Base-by-base conservation (phyloP, 2,888 invertebrate species). In the Spatulosminthurus flaviceps region DNA sequence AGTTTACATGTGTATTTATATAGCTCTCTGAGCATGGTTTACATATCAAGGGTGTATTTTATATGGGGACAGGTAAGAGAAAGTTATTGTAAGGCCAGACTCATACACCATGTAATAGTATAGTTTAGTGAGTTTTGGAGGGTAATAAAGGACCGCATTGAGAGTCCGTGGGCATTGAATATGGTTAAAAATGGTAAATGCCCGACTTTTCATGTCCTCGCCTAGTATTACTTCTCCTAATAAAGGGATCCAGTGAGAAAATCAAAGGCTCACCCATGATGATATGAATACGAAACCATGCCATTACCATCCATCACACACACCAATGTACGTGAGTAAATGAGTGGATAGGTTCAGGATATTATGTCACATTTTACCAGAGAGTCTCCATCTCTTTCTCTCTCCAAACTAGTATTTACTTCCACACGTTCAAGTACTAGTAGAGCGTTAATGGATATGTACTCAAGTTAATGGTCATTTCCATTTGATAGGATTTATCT, bases 191-290 rank as follows among this genome's bases (percentile, higher is more conserved):
- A 22, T 34, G 28, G 41, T 70, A 70, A 70, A 70, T 70, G 70
- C 42, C 70, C 70, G 60, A 73, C 51, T 73, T 73, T 73, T 51
- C 73, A 73, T 72, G 74, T 74, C 60, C 74, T 74, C 74, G 61
- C 43, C 74, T 72, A 41, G n/a, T n/a, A n/a, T n/a, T 21, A 29
- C 61, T 51, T 28, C 1, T 51, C 28, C 43, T 81, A 81, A 81
- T 81, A 78, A 79, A 80, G 80, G 80, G 78, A 78, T 80, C 77
- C 76, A 78, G 76, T 78, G 66, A 76, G 69, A 79, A 77, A 75
- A 80, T 78, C 78, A 80, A 78, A 77, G 76, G 80, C 71, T 80
- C 81, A 79, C 81, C 80, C 79, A 81, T 80, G 79, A 76, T 76
- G 75, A 66, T 26, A 34, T 79, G 81, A 81, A 79, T 79, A 67